Evolutionary conservation across 2,113 vertebrate genomes (phyloP).

Genomic region (Silurus meridionalis): DNA sequence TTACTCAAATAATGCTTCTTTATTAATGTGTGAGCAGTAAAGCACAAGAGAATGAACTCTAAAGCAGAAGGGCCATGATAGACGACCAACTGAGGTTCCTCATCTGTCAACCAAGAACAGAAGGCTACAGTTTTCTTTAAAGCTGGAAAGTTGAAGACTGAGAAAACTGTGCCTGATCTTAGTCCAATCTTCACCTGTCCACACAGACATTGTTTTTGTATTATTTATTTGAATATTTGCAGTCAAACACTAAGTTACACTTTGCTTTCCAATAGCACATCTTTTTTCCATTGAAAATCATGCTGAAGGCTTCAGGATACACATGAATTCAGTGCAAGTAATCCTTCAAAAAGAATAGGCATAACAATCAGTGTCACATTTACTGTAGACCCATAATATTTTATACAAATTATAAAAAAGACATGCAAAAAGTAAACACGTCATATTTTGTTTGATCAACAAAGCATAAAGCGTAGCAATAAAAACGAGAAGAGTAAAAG

Average conservation of each 20-base stretch:
- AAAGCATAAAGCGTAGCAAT: conserved; percentile 15
- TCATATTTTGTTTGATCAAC: conserved; percentile 27
- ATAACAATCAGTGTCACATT: not conserved
- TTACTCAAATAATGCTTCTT: no score
- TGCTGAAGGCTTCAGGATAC: not conserved
- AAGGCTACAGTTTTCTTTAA: not conserved
- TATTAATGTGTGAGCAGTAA: no score
- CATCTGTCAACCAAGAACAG: not conserved
- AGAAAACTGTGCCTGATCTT: not conserved
- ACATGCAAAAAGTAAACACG: conserved; percentile 28
- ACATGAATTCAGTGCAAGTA: conserved; percentile 58
- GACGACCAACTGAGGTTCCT: no score
- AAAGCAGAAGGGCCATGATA: no score
- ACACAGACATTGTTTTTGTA: not conserved
- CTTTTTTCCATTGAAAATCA: not conserved
- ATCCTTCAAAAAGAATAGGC: conserved; percentile 6
- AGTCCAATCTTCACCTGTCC: not conserved
- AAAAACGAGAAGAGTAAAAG: conserved; percentile 1
- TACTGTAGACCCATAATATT: not conserved
- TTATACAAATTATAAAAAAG: conserved; percentile 15
- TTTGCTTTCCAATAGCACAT: conserved; percentile 14
- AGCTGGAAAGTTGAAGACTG: not conserved
- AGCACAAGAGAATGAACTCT: no score
- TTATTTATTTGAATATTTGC: conserved; percentile 22
- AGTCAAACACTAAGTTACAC: conserved; percentile 11